These are phyloP conservation scores for Ciconia boyciana DNA, from an alignment of 2,113 vertebrate genomes.

Conservation along the genomic window DNA sequence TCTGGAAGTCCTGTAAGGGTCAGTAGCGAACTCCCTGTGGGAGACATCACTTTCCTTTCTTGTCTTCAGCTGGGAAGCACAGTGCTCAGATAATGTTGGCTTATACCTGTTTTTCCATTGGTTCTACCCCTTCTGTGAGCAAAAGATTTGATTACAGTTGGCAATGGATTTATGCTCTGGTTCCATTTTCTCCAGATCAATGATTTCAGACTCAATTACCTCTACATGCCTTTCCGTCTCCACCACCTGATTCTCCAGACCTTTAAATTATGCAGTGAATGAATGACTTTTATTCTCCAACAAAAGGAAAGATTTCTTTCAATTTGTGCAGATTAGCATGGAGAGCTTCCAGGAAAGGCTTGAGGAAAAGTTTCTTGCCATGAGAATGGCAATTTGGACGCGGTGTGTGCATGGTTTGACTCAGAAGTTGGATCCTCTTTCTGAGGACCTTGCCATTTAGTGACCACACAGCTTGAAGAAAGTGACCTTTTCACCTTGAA, in stretches of 20 bases:
- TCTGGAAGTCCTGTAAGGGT: background rate
- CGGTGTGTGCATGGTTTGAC: background rate
- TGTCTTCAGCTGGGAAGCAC: background rate
- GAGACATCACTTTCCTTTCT: background rate
- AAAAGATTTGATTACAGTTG: conserved; percentile 19
- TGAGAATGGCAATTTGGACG: background rate
- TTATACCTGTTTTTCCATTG: background rate
- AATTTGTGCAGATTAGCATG: conserved; percentile 36
- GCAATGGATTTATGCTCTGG: background rate
- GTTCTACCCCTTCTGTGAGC: background rate
- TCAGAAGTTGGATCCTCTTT: background rate
- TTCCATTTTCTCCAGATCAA: conserved; percentile 46
- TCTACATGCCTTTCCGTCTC: background rate
- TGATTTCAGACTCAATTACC: conserved; percentile 52
- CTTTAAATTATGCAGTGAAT: conserved; percentile 49
- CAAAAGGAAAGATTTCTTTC: conserved; percentile 49
- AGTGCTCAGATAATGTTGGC: background rate
- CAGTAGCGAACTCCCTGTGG: background rate
- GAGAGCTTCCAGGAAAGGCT: conserved; percentile 23
- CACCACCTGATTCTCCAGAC: conserved; percentile 22
- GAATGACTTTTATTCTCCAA: conserved; percentile 37
- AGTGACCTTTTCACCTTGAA: background rate
- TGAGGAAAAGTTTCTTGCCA: background rate
- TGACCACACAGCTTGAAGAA: background rate
- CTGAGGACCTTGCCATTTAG: background rate